Conservation (phyloP, 2,888 invertebrate genomes). For the Alentia gelatinosa region DNA sequence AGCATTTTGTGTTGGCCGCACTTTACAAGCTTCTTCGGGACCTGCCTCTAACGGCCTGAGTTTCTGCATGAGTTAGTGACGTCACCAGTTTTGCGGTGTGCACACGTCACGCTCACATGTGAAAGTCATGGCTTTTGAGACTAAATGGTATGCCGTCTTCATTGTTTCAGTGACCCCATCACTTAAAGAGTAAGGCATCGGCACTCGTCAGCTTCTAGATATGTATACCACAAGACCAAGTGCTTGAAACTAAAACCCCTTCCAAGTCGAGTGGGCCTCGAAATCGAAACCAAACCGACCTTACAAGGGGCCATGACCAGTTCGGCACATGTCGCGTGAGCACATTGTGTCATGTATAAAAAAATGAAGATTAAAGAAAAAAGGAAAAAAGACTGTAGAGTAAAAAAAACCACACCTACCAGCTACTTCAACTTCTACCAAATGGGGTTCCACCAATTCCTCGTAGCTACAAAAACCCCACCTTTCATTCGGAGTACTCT, state of each 20-base stretch:
- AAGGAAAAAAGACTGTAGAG: not conserved
- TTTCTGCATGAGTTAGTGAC: slow-evolving; percentile 1
- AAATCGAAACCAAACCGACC: not conserved
- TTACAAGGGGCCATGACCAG: not conserved
- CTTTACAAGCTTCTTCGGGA: not conserved
- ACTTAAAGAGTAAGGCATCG: not conserved
- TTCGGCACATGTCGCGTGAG: not conserved
- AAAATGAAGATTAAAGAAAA: not conserved
- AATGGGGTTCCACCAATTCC: not conserved
- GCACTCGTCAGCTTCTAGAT: not conserved
- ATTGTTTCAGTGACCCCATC: not conserved
- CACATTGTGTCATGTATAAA: not conserved
- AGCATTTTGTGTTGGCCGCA: not conserved
- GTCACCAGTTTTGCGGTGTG: slow-evolving; percentile 5
- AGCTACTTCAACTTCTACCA: not conserved
- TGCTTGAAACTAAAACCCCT: not conserved
- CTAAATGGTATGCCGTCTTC: not conserved
- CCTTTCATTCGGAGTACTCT: not conserved
- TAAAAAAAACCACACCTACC: not conserved
- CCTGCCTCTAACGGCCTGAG: not conserved
- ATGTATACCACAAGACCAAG: not conserved
- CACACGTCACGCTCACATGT: not conserved
- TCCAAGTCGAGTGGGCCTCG: not conserved
- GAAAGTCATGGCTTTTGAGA: not conserved
- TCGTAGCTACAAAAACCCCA: not conserved